Base-by-base conservation (phyloP, 2,113 vertebrate genomes). In the Syngnathus floridae region DNA sequence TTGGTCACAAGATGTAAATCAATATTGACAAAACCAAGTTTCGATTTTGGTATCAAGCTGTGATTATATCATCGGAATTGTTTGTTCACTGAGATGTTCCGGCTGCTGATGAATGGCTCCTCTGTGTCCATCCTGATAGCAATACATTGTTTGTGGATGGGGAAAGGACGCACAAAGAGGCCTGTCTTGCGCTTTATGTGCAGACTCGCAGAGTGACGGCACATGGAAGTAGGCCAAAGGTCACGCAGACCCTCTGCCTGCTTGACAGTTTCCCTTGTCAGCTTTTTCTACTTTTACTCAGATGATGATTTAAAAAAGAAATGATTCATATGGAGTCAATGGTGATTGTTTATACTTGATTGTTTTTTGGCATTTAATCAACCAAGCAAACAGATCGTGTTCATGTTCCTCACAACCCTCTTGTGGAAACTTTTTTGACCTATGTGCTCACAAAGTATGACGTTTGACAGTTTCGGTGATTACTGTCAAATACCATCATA, bases 111-210 rank as follows among this genome's bases (percentile, higher is more conserved):
- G 68, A 88, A 84, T 75, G 70, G 71, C 22, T 59, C 79, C 73
- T 71, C 70, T 86, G 79, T 86, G 67, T 73, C 5, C 0, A 74
- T 63, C 65, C 73, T 66, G 59, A 71, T 80, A 85, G 72, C 69
- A 71, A 82, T 64, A 70, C 74, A 82, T 85, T 85, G 84, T 86
- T 71, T 79, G 72, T 78, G 65, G 56, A 65, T 36, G 48, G 21
- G 62, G 59, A 64, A 69, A 75, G 67, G 54, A 45, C 76, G 82
- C 69, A 87, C 77, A 81, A 76, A 62, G 67, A 69, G 73, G 70
- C 74, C 78, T 87, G 84, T 87, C 79, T 82, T 69, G 66, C 60
- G 69, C 73, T 86, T 75, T 73, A 73, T 80, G 57, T 62, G 64
- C 60, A 72, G 67, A 69, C 48, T 74, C 55, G 62, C 38, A 61